Conservation (phyloP, 2,888 invertebrate genomes). For the Fragum whitleyi region DNA sequence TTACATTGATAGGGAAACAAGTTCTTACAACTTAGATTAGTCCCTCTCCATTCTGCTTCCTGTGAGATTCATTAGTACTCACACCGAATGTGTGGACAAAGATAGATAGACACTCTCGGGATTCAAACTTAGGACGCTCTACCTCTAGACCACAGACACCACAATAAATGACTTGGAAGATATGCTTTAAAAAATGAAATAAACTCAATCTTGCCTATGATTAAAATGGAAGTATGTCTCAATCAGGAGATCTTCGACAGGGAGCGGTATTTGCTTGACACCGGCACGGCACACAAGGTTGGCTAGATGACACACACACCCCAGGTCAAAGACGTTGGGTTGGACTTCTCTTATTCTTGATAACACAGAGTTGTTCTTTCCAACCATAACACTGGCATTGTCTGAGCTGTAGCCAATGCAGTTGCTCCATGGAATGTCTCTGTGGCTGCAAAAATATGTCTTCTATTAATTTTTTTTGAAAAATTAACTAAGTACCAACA, state of each 20-base stretch:
- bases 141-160: no score
- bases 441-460: conserved; percentile 20
- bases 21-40: no score
- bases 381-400: conserved; percentile 50
- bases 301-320: conserved; percentile 41
- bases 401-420: conserved; percentile 27
- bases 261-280: conserved; percentile 34
- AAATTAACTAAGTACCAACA: neutral
- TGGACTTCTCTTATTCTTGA: conserved; percentile 34
- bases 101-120: neutral
- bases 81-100: no score
- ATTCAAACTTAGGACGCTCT: neutral
- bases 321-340: conserved; percentile 34
- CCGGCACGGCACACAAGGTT: conserved; percentile 28
- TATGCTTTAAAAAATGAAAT: neutral
- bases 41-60: no score
- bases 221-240: conserved; percentile 36
- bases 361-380: conserved; percentile 39
- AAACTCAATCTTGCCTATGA: conserved; percentile 30
- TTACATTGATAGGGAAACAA: no score
- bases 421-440: conserved; percentile 24
- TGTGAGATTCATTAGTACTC: no score
- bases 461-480: neutral
- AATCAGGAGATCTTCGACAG: conserved; percentile 31
- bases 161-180: neutral